phyloP scores from a whole-genome alignment of 2,797 vertebrate species.

The Pseudotriccus pelzelni region DNA sequence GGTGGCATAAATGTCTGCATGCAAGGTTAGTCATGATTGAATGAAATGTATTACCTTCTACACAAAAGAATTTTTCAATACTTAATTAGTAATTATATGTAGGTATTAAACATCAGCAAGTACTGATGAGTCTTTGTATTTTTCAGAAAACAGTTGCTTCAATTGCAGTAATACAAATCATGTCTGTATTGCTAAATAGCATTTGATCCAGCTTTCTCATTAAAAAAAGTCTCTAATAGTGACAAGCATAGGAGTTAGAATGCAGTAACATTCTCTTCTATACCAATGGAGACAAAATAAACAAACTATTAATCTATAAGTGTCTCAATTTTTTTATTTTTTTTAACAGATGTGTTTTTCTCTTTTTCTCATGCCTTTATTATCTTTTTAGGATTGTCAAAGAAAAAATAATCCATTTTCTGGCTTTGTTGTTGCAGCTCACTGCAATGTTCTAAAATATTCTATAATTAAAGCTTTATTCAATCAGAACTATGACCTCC shows the following conservation, averaged over 20 bases:
- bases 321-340: not conserved
- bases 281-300: not conserved
- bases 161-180: not conserved
- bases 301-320: not conserved
- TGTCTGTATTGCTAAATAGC: not conserved
- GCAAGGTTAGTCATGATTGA: not conserved
- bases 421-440: not conserved
- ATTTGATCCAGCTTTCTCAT: not conserved
- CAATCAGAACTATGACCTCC: not conserved
- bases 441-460: not conserved
- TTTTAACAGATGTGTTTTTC: not conserved
- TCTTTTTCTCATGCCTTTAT: not conserved
- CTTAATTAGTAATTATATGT: not conserved
- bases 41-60: not conserved
- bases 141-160: not conserved
- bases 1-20: not conserved
- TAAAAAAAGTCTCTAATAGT: not conserved
- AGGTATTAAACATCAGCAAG: not conserved
- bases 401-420: not conserved
- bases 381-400: not conserved
- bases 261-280: not conserved
- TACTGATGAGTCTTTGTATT: not conserved
- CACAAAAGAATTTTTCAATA: not conserved
- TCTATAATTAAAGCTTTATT: constrained; percentile 14
- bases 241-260: not conserved